A percentile compares a stretch with the other conserved stretches of the same genome.
phyloP scores from a whole-genome alignment of 2,113 vertebrate genomes.

The Coptodon rendalli region DNA sequence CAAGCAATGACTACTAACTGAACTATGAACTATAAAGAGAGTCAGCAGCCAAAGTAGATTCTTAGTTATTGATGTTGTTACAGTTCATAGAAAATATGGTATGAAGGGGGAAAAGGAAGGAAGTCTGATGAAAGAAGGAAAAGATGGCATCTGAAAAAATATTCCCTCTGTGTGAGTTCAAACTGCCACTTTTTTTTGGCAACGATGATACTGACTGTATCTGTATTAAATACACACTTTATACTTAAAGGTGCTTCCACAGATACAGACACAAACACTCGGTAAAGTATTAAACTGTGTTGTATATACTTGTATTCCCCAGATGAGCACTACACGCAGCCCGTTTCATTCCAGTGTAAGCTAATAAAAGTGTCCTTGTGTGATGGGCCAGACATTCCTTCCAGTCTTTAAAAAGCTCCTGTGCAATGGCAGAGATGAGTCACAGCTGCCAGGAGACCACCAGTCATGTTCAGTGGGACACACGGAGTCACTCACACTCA shows the following conservation, averaged over 20 bases:
- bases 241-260: neutral
- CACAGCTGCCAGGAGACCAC: conserved; percentile 47
- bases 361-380: conserved; percentile 40
- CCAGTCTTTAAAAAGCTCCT: conserved; percentile 54
- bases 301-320: neutral
- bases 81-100: neutral
- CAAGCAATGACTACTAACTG: neutral
- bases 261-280: neutral
- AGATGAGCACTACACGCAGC: neutral
- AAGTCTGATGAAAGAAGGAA: neutral
- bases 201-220: neutral
- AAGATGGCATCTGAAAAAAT: conserved; percentile 35
- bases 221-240: neutral
- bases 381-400: conserved; percentile 36
- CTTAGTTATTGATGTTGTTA: neutral
- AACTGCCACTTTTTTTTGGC: conserved; percentile 20
- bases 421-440: conserved; percentile 36
- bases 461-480: neutral
- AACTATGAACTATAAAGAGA: neutral
- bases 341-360: neutral
- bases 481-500: neutral
- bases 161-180: neutral
- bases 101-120: neutral
- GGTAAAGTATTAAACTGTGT: neutral
- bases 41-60: neutral